A percentile compares a stretch with the other conserved stretches of the same genome.
Conservation (phyloP, 1,140 invertebrate species). For the Trichomalopsis sarcophagae region DNA sequence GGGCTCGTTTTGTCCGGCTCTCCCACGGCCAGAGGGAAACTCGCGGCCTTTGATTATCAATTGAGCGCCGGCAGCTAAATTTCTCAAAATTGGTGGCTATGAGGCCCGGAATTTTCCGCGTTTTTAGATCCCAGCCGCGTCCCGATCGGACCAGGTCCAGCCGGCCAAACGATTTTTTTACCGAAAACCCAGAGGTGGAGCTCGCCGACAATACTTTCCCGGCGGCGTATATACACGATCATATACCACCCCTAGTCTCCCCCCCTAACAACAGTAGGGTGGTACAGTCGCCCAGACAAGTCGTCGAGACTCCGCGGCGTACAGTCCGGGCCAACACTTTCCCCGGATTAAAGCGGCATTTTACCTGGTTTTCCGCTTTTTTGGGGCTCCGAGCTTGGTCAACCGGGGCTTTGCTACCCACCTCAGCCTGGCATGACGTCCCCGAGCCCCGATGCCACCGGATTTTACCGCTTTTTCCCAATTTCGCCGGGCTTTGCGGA, state of each 20-base stretch:
- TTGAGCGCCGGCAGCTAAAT: slow-evolving; percentile 58
- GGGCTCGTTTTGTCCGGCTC: slow-evolving; percentile 70
- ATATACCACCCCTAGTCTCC: slow-evolving; percentile 76
- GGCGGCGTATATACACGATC: slow-evolving; percentile 73
- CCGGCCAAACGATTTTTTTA: slow-evolving; percentile 63
- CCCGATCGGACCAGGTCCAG: slow-evolving; percentile 31
- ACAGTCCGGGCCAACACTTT: slow-evolving; percentile 58
- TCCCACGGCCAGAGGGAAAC: slow-evolving; percentile 66
- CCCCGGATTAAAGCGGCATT: slow-evolving; percentile 33
- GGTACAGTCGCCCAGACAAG: slow-evolving; percentile 71
- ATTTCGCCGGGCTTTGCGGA: background rate
- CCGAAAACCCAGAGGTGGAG: slow-evolving; percentile 71
- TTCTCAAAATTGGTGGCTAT: slow-evolving; percentile 70
- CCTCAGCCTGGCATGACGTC: too few species aligned
- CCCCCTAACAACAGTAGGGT: slow-evolving; percentile 74
- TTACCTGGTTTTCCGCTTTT: slow-evolving; percentile 44
- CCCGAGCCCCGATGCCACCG: background rate
- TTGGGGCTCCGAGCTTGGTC: background rate
- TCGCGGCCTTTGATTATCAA: slow-evolving; percentile 55
- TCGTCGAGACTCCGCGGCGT: slow-evolving; percentile 60
- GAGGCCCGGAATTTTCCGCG: slow-evolving; percentile 61
- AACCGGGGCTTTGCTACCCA: slow-evolving; percentile 2
- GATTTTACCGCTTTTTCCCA: background rate
- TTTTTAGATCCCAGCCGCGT: slow-evolving; percentile 63
- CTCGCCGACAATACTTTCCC: slow-evolving; percentile 73